Conservation (phyloP, 2,797 vertebrate genomes). For the Sorex maritimensis region DNA sequence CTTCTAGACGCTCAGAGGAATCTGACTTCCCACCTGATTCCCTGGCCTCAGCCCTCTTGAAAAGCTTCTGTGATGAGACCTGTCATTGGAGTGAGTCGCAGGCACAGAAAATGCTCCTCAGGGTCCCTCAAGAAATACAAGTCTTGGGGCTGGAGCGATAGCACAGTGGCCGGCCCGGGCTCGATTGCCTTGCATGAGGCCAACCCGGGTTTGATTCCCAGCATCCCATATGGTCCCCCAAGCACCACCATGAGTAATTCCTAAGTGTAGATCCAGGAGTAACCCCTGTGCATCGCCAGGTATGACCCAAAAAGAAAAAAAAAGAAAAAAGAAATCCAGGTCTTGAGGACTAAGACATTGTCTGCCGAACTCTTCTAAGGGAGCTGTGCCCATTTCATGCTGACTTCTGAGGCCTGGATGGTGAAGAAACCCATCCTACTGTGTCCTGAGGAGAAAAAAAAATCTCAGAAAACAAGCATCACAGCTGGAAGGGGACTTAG, state of each 20-base stretch:
- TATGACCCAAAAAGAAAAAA: too few relatives aligned
- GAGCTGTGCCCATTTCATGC: not conserved
- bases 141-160: too few relatives aligned
- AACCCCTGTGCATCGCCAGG: too few relatives aligned
- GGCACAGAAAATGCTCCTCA: not conserved
- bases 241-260: too few relatives aligned
- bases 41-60: not conserved
- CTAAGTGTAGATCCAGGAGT: too few relatives aligned
- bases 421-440: not conserved
- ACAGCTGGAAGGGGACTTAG: not conserved
- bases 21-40: not conserved
- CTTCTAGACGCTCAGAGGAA: conserved; percentile 8
- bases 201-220: too few relatives aligned
- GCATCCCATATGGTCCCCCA: too few relatives aligned
- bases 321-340: not conserved
- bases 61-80: conserved; percentile 11
- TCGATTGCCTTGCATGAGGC: too few relatives aligned
- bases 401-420: conserved; percentile 38
- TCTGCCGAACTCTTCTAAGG: conserved; percentile 1
- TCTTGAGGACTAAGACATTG: conserved; percentile 3
- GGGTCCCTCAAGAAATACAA: not conserved
- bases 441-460: conserved; percentile 7
- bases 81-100: not conserved
- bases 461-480: conserved; percentile 7
- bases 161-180: too few relatives aligned